Evolutionary conservation across 2,888 invertebrate genomes (phyloP).

Genomic region (Anoplius nigerrimus): DNA sequence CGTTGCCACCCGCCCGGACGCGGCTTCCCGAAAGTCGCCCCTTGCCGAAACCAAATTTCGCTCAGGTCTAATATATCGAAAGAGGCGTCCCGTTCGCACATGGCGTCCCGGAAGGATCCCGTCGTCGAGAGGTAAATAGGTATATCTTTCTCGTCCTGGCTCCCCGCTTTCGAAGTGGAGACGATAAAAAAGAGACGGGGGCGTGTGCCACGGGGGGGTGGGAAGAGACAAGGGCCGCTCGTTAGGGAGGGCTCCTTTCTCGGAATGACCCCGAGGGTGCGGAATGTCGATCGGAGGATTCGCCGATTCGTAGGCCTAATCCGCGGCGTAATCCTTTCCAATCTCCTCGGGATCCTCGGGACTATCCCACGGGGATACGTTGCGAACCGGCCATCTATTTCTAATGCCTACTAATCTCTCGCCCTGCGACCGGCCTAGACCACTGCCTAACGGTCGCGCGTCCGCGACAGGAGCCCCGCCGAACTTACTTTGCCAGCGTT

Average conservation of each 20-base stretch:
- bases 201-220: too few species aligned
- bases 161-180: not conserved
- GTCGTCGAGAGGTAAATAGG: too few species aligned
- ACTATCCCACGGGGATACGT: constrained; percentile 50
- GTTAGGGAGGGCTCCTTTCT: constrained; percentile 4
- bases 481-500: constrained; percentile 8
- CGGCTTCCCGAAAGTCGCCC: too few species aligned
- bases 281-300: constrained; percentile 63
- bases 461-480: constrained; percentile 5
- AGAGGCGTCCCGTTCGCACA: too few species aligned
- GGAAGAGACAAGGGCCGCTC: constrained; percentile 12
- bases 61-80: too few species aligned
- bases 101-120: too few species aligned
- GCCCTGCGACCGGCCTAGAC: constrained; percentile 39
- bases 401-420: constrained; percentile 62
- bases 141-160: too few species aligned
- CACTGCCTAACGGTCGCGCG: constrained; percentile 30
- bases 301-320: constrained; percentile 62
- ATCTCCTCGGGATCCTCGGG: constrained; percentile 48
- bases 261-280: constrained; percentile 34
- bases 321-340: constrained; percentile 64
- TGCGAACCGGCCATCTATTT: constrained; percentile 62
- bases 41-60: too few species aligned
- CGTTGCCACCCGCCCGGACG: too few species aligned
- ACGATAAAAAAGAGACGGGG: constrained; percentile 4